phyloP scores from a whole-genome alignment of 2,888 invertebrate species.

The Eurytoma adleriae region DNA sequence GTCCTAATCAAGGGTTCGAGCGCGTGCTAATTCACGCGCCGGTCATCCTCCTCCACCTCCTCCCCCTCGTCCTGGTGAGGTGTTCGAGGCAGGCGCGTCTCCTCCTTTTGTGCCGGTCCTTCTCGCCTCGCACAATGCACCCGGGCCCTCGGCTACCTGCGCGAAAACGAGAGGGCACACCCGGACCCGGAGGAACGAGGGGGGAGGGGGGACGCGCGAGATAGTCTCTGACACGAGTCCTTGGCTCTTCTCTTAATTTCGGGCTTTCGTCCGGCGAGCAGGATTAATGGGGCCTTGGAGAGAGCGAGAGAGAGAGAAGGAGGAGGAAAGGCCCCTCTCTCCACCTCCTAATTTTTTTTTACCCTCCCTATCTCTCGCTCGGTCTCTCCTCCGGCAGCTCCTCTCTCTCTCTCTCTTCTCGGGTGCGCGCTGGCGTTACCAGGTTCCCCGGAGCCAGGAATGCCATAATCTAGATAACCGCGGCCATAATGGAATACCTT shows the following conservation, averaged over 20 bases:
- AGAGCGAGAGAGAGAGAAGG: conserved; percentile 16
- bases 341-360: conserved; percentile 39
- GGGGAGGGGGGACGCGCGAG: not conserved
- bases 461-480: conserved; percentile 75
- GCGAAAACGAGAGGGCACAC: not conserved
- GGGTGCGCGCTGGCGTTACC: conserved; percentile 56
- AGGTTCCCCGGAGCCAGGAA: conserved; percentile 71
- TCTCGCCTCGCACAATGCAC: conserved; percentile 37
- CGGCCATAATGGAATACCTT: conserved; percentile 73
- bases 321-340: conserved; percentile 18
- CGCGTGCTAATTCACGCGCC: conserved; percentile 44
- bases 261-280: conserved; percentile 62
- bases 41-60: not conserved
- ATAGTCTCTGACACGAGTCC: conserved; percentile 45
- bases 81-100: not conserved
- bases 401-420: conserved; percentile 5
- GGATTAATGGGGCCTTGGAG: conserved; percentile 67
- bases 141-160: conserved; percentile 33
- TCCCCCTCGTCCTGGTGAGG: not conserved
- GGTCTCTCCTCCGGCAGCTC: not conserved
- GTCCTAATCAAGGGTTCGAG: conserved; percentile 51
- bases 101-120: conserved; percentile 5
- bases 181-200: not conserved
- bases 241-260: conserved; percentile 66
- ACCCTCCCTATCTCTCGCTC: conserved; percentile 45